A percentile compares a stretch with the other conserved stretches of the same genome.
Evolutionary conservation across 2,888 invertebrate species (phyloP).

Genomic region (Portevinia maculata): DNA sequence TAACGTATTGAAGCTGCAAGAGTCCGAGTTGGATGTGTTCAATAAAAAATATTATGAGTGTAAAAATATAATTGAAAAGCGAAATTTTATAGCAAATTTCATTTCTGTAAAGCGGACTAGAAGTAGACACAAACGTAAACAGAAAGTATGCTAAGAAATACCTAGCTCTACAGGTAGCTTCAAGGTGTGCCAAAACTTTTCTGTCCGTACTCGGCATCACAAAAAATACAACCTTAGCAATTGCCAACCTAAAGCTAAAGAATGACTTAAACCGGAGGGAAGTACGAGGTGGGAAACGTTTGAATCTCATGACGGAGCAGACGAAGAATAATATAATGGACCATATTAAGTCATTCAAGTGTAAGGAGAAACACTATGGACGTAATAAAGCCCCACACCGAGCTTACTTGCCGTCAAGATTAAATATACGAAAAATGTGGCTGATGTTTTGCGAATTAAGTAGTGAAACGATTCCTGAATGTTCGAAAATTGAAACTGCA

Average conservation of each 20-base stretch:
- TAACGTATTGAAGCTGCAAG: slow-evolving; percentile 9
- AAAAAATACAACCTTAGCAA: slow-evolving; percentile 10
- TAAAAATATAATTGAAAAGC: slow-evolving; percentile 1
- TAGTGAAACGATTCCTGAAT: slow-evolving; percentile 1
- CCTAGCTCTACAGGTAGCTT: slow-evolving; percentile 21
- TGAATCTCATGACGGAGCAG: slow-evolving; percentile 10
- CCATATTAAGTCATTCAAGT: slow-evolving; percentile 14
- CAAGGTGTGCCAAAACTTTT: slow-evolving; percentile 27
- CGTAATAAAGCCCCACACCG: not conserved
- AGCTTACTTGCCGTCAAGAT: not conserved
- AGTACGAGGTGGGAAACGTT: slow-evolving; percentile 12
- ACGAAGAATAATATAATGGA: slow-evolving; percentile 13
- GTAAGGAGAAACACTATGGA: slow-evolving; percentile 21
- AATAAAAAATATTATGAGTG: slow-evolving; percentile 19
- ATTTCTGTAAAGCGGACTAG: slow-evolving; percentile 19
- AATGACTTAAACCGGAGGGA: slow-evolving; percentile 19
- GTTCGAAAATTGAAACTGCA: slow-evolving; percentile 2
- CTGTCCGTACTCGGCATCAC: slow-evolving; percentile 26
- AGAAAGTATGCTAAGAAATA: slow-evolving; percentile 22
- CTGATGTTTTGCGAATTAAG: slow-evolving; percentile 15
- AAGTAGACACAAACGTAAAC: slow-evolving; percentile 2
- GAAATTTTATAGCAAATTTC: slow-evolving; percentile 10
- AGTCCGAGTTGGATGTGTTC: slow-evolving; percentile 17
- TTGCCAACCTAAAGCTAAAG: slow-evolving; percentile 5
- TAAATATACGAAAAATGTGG: slow-evolving; percentile 31